phyloP scores from a whole-genome alignment of 2,888 invertebrate genomes.

The Adineta ricciae region DNA sequence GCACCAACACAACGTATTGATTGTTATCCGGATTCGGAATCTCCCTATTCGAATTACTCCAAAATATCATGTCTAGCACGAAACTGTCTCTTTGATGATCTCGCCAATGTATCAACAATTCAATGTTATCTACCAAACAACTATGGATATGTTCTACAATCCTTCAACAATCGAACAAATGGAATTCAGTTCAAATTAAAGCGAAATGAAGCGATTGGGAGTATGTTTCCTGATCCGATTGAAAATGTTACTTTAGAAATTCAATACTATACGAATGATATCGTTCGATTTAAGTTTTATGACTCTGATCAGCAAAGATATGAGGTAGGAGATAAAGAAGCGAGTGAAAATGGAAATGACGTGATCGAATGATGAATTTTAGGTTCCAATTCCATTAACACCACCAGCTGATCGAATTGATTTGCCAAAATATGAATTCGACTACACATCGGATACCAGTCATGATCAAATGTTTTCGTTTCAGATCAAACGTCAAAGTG shows the following conservation, averaged over 20 bases:
- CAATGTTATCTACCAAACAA: neutral
- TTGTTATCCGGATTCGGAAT: conserved; percentile 31
- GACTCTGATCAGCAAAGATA: neutral
- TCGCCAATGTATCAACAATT: neutral
- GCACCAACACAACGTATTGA: conserved; percentile 11
- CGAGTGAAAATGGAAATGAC: no score
- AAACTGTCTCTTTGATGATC: neutral
- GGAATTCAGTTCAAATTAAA: neutral
- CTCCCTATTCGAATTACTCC: neutral
- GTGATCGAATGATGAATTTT: no score
- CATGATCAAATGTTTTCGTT: neutral
- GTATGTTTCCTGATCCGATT: neutral
- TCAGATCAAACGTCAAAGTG: neutral
- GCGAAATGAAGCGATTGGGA: neutral
- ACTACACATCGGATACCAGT: neutral
- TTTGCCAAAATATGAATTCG: neutral
- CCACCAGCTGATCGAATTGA: neutral
- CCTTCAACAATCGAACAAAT: neutral
- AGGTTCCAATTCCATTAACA: neutral
- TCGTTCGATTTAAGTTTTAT: neutral
- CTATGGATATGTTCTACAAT: neutral
- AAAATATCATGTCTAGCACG: neutral
- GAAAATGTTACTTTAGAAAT: neutral
- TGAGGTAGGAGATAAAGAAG: neutral
- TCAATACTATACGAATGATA: neutral